Evolutionary conservation across 2,113 vertebrate species (phyloP).

Genomic region (Pterocles gutturalis): DNA sequence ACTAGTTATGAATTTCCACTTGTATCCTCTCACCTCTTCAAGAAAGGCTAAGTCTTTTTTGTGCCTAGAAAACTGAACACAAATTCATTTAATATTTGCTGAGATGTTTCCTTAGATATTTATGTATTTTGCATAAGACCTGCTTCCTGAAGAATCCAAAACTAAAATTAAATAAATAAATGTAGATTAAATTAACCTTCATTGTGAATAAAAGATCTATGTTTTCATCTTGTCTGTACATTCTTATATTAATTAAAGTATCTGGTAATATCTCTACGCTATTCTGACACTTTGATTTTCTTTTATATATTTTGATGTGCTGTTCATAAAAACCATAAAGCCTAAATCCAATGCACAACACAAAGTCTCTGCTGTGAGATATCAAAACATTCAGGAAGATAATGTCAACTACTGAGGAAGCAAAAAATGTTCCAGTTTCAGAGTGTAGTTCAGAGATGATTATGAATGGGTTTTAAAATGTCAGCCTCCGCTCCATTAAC

Average conservation of each 20-base stretch:
- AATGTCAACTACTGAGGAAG: not conserved
- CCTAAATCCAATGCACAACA: not conserved
- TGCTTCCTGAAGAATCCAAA: not conserved
- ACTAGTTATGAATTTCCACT: not conserved
- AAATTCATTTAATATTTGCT: not conserved
- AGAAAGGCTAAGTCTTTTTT: not conserved
- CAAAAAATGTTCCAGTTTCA: not conserved
- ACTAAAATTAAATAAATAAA: not conserved
- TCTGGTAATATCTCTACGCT: not conserved
- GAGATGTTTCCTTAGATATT: not conserved
- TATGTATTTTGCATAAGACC: not conserved
- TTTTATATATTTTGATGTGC: conserved; percentile 14
- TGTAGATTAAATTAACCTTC: not conserved
- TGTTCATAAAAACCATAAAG: not conserved
- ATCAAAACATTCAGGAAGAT: conserved; percentile 21
- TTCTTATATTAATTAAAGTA: not conserved
- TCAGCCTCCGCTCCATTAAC: conserved; percentile 5
- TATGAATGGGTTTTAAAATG: not conserved
- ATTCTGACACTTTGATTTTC: not conserved
- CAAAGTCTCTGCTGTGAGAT: not conserved
- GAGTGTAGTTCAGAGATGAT: not conserved
- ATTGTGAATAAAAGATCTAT: not conserved
- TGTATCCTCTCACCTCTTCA: not conserved
- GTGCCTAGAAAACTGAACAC: not conserved
- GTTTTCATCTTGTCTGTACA: not conserved